phyloP scores from a whole-genome alignment of 2,888 invertebrate genomes.

The Chalcosyrphus nemorum region DNA sequence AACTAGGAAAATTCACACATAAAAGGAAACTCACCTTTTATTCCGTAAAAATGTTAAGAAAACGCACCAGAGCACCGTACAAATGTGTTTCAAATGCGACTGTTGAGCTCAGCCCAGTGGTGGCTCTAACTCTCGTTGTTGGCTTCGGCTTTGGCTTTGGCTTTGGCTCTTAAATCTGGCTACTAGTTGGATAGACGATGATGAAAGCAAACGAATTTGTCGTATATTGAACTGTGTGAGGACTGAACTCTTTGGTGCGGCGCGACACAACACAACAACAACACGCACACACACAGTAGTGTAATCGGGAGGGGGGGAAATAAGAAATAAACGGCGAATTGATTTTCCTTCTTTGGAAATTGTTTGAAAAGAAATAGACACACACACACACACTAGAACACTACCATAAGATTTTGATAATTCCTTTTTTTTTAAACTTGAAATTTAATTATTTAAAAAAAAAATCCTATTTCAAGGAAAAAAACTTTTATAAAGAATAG shows the following conservation, averaged over 20 bases:
- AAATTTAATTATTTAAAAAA: background rate
- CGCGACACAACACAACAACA: conserved; percentile 46
- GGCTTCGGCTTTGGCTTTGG: conserved; percentile 34
- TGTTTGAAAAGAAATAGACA: background rate
- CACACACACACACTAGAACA: background rate
- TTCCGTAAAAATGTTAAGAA: conserved; percentile 68
- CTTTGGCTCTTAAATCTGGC: conserved; percentile 13
- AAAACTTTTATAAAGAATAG: too few relatives aligned
- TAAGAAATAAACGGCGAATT: conserved; percentile 50
- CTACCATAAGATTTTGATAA: background rate
- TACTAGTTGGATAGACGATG: conserved; percentile 36
- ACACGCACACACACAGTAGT: conserved; percentile 34
- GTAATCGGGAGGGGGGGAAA: conserved; percentile 20
- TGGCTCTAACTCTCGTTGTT: too few relatives aligned
- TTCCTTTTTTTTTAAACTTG: background rate
- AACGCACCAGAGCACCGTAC: conserved; percentile 67
- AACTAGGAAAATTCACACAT: conserved; percentile 69
- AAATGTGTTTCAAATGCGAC: conserved; percentile 67
- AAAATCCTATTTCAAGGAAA: too few relatives aligned
- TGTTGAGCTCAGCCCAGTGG: too few relatives aligned
- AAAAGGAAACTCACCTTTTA: conserved; percentile 73
- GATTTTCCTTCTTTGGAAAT: conserved; percentile 42
- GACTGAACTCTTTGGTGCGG: conserved; percentile 56
- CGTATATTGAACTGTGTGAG: conserved; percentile 60
- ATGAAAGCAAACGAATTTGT: conserved; percentile 61